Evolutionary conservation across 1,140 invertebrate species (phyloP).

Genomic region (Dendrolimus punctatus): DNA sequence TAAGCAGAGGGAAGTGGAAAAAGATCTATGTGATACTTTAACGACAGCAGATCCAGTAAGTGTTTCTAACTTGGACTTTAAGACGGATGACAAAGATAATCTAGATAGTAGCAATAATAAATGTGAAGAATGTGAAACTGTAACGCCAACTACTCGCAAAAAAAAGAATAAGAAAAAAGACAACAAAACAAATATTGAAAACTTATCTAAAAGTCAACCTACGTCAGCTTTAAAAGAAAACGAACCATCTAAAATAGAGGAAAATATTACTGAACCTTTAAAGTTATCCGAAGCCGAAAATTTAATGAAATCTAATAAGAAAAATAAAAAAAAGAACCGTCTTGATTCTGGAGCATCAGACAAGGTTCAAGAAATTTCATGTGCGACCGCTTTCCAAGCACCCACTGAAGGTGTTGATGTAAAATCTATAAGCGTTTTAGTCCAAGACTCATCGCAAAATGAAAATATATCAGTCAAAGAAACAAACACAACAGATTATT

Average conservation of each 20-base stretch:
- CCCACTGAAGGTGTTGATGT: slow-evolving; percentile 15
- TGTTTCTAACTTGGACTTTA: slow-evolving; percentile 1
- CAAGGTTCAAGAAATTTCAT: slow-evolving; percentile 32
- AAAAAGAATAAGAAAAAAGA: slow-evolving; percentile 34
- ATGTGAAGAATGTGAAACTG: slow-evolving; percentile 4
- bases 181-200: slow-evolving; percentile 1
- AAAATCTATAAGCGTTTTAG: neutral
- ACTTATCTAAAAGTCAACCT: neutral
- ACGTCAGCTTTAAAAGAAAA: slow-evolving; percentile 1
- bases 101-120: neutral
- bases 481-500: neutral
- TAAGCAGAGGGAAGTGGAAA: neutral
- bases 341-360: slow-evolving; percentile 50
- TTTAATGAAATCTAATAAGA: slow-evolving; percentile 34
- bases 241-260: slow-evolving; percentile 3
- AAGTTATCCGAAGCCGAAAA: slow-evolving; percentile 18
- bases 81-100: too few species aligned
- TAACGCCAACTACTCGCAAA: slow-evolving; percentile 20
- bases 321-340: slow-evolving; percentile 55
- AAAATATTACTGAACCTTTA: neutral
- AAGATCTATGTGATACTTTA: neutral
- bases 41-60: slow-evolving; percentile 6
- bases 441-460: neutral
- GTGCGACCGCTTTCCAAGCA: slow-evolving; percentile 43
- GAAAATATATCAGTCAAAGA: neutral